phyloP scores from a whole-genome alignment of 2,797 vertebrate genomes.

The Acanthurus tractus region DNA sequence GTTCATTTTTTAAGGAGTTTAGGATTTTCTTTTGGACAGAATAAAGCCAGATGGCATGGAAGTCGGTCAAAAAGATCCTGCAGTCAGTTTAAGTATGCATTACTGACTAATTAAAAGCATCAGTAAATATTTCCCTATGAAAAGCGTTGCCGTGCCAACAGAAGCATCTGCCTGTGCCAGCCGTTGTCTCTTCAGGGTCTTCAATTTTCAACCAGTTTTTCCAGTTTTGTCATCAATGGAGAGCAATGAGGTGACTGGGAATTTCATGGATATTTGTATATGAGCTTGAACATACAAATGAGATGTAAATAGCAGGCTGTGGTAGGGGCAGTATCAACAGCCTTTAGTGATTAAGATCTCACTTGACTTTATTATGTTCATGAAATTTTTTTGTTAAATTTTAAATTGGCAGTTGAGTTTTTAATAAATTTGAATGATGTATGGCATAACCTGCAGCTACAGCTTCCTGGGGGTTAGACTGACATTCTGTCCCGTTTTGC shows the following conservation, averaged over 20 bases:
- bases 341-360: constrained; percentile 6
- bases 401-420: constrained; percentile 11
- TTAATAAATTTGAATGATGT: constrained; percentile 14
- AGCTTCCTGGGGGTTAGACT: neutral
- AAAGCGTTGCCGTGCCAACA: neutral
- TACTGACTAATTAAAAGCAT: neutral
- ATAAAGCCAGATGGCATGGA: neutral
- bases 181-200: neutral
- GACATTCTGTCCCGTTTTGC: neutral
- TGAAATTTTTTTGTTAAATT: neutral
- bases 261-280: constrained; percentile 43
- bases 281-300: constrained; percentile 58
- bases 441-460: neutral
- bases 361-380: neutral
- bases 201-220: constrained; percentile 39
- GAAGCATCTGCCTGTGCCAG: neutral
- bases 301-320: constrained; percentile 56
- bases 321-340: neutral
- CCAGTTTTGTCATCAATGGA: constrained; percentile 36
- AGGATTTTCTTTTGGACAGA: neutral
- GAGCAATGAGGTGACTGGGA: neutral
- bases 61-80: neutral
- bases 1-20: neutral
- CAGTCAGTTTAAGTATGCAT: neutral
- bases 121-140: constrained; percentile 22